Base-by-base conservation (phyloP, 2,888 invertebrate species). In the Sphaeridia pumilis region DNA sequence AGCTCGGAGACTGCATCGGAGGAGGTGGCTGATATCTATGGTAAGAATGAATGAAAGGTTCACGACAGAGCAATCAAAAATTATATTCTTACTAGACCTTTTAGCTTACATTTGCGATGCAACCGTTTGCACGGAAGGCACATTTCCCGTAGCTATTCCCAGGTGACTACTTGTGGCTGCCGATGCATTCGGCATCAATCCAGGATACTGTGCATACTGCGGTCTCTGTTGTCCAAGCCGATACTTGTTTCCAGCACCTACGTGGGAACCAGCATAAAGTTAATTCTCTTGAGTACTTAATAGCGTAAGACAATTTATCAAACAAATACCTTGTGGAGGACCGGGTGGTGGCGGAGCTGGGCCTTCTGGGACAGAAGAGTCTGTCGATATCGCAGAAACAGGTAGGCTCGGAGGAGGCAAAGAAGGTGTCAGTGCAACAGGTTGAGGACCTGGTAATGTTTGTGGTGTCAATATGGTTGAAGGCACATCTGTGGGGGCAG, bases 131-230 rank as follows among this genome's bases (percentile, higher is more conserved):
- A n/a, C n/a, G n/a, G 42, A 48, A 5, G 41, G 14, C 7, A 45
- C n/a, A 26, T 54, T 54, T 27, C 49, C 44, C 46, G 38, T 49
- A 36, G 26, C 42, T 24, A n/a, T 47, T 26, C 49, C 34, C 2
- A 50, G 35, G 7, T 57, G 52, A 14, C 49, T 36, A n/a, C 45
- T 51, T 21, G 50, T 36, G 21, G 54, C 42, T 36, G 52, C 27
- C 10, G 58, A 44, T 2, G 58, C 46, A 24, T 58, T 56, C 7
- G 56, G 57, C 12, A 58, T 49, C 3, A 86, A 68, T 1, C 86
- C 85, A 1, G 87, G 87, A 65, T 84, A 80, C 65, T 80, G 84
- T 0, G 86, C 87, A 69, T 87, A 87, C 3, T 77, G 72, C 66
- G 83, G 81, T 68, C 82, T 81, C 63, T 77, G 77, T 3, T 79